phyloP scores from a whole-genome alignment of 1,140 invertebrate genomes.

The Adoxophyes honmai region DNA sequence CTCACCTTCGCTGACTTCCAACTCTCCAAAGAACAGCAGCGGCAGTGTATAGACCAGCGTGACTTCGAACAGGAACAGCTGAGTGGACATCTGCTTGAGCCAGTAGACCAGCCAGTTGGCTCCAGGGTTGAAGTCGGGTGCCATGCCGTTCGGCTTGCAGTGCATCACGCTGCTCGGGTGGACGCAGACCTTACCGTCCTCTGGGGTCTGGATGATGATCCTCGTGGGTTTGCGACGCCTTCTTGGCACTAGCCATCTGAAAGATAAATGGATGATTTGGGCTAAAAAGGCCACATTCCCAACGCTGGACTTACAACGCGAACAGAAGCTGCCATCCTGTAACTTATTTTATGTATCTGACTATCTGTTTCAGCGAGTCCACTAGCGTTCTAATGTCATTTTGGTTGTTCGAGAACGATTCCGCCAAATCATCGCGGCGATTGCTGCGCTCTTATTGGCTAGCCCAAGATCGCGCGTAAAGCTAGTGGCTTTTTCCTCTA shows the following conservation, averaged over 20 bases:
- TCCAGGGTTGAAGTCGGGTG: conserved; percentile 34
- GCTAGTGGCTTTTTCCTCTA: too few species aligned
- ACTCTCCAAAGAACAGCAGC: conserved; percentile 70
- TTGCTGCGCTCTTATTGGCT: too few species aligned
- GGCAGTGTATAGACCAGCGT: conserved; percentile 67
- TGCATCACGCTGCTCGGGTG: conserved; percentile 66
- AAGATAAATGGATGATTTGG: conserved; percentile 16
- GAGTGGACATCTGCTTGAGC: conserved; percentile 57
- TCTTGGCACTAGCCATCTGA: conserved; percentile 40
- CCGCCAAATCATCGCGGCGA: too few species aligned
- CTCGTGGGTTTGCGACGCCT: conserved; percentile 23
- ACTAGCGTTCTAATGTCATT: too few species aligned
- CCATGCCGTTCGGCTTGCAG: not conserved
- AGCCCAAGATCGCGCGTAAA: too few species aligned
- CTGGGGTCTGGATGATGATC: conserved; percentile 37
- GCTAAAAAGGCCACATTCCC: too few species aligned
- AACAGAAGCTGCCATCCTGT: too few species aligned
- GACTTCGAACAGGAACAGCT: conserved; percentile 35
- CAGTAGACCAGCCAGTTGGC: conserved; percentile 69
- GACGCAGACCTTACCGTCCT: conserved; percentile 49
- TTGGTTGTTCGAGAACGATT: too few species aligned
- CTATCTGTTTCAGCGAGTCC: too few species aligned
- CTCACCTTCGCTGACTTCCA: conserved; percentile 46
- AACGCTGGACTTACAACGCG: too few species aligned
- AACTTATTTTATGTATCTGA: too few species aligned